Evolutionary conservation across 1,140 invertebrate genomes (phyloP).

Genomic region (Drosophila navojoa): DNA sequence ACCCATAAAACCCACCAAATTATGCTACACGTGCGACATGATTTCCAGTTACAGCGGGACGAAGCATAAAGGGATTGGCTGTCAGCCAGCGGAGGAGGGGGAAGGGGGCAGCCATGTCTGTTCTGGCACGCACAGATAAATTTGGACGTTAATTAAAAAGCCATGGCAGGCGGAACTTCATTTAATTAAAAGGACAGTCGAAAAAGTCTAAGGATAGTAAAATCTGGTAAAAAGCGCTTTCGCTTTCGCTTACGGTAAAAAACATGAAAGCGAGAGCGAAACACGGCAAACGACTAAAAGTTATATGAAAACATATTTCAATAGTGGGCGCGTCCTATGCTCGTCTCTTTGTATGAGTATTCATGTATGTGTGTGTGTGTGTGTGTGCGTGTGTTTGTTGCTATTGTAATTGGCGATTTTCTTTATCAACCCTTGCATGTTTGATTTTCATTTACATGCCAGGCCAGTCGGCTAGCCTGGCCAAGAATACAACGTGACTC

Average conservation of each 20-base stretch:
- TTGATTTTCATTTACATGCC: conserved; percentile 83
- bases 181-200: conserved; percentile 69
- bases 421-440: conserved; percentile 83
- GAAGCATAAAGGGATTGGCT: background rate
- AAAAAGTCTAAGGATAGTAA: conserved; percentile 46
- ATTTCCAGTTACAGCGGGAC: conserved; percentile 18
- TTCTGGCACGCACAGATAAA: conserved; percentile 67
- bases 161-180: conserved; percentile 44
- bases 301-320: conserved; percentile 74
- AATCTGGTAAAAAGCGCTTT: conserved; percentile 59
- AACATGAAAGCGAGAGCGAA: conserved; percentile 24
- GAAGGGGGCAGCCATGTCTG: background rate
- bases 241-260: background rate
- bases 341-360: conserved; percentile 1
- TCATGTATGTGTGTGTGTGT: conserved; percentile 13
- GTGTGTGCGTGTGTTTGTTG: conserved; percentile 9
- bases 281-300: conserved; percentile 43
- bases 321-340: conserved; percentile 66
- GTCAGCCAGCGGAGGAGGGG: background rate
- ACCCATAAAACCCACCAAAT: conserved; percentile 64
- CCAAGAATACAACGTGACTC: conserved; percentile 81
- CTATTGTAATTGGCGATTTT: conserved; percentile 74
- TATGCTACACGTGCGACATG: conserved; percentile 74
- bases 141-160: conserved; percentile 74
- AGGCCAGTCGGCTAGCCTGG: conserved; percentile 43